These are phyloP conservation scores for Holothuria glaberrima DNA, from an alignment of 35 echinoderm and acorn worm genomes.

Conservation along the genomic window DNA sequence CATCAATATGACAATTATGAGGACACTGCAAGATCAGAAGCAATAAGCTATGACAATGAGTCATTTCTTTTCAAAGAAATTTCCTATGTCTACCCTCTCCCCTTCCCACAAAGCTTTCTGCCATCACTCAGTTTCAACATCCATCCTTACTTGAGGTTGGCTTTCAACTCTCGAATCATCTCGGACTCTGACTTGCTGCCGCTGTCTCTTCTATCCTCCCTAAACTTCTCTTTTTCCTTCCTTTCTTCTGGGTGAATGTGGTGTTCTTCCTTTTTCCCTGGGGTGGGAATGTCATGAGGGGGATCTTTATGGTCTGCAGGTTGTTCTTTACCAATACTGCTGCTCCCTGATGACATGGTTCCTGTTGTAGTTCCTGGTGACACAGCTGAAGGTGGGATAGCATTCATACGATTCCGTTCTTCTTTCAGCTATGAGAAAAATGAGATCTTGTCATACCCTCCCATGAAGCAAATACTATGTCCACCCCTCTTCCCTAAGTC, in stretches of 20 bases:
- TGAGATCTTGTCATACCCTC: not conserved
- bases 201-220: conserved; percentile 66
- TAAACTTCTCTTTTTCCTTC: conserved; percentile 64
- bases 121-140: too few species aligned
- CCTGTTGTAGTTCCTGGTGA: not conserved
- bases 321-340: conserved; percentile 48
- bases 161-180: conserved; percentile 82
- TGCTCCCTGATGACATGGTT: conserved; percentile 26
- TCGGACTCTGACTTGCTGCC: conserved; percentile 43
- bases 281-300: conserved; percentile 71
- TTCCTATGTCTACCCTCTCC: too few species aligned
- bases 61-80: too few species aligned
- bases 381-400: conserved; percentile 25
- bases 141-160: conserved; percentile 81
- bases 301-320: conserved; percentile 73
- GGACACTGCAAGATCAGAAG: too few species aligned
- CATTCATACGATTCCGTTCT: conserved; percentile 55
- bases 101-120: too few species aligned
- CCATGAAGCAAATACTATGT: not conserved
- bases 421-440: conserved; percentile 67
- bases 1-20: too few species aligned
- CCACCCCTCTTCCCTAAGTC: too few species aligned
- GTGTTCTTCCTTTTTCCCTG: conserved; percentile 60
- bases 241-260: conserved; percentile 64
- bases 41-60: too few species aligned